A percentile compares a stretch with the other conserved stretches of the same genome.
These are phyloP conservation scores for Athene cunicularia DNA, from an alignment of 2,113 vertebrate genomes.

Conservation along the genomic window DNA sequence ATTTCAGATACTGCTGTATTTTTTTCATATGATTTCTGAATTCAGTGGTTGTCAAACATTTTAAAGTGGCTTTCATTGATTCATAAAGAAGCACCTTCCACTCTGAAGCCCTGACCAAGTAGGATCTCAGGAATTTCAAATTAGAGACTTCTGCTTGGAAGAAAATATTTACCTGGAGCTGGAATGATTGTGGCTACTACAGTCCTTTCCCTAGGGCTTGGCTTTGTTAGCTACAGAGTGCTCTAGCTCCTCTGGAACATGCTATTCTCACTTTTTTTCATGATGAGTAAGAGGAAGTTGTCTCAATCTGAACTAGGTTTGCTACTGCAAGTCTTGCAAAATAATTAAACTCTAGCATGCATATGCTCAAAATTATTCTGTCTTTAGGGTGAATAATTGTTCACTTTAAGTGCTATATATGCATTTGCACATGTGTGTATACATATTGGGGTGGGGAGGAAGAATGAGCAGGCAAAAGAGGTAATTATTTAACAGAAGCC, in stretches of 20 bases:
- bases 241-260: background rate
- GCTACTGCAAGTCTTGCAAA: background rate
- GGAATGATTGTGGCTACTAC: background rate
- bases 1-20: background rate
- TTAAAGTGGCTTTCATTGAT: background rate
- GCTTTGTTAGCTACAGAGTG: background rate
- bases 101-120: background rate
- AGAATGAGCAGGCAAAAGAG: background rate
- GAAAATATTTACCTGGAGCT: background rate
- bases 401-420: slow-evolving; percentile 36
- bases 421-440: background rate
- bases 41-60: background rate
- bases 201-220: background rate
- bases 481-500: slow-evolving; percentile 35
- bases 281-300: background rate
- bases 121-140: background rate
- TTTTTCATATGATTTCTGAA: background rate
- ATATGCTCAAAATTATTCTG: slow-evolving; percentile 19
- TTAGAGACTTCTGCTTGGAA: background rate
- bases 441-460: background rate
- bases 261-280: background rate
- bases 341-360: background rate
- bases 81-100: background rate
- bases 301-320: background rate
- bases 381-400: slow-evolving; percentile 47